Evolutionary conservation across 1,140 invertebrate genomes (phyloP).

Genomic region (Oedothorax gibbosus): DNA sequence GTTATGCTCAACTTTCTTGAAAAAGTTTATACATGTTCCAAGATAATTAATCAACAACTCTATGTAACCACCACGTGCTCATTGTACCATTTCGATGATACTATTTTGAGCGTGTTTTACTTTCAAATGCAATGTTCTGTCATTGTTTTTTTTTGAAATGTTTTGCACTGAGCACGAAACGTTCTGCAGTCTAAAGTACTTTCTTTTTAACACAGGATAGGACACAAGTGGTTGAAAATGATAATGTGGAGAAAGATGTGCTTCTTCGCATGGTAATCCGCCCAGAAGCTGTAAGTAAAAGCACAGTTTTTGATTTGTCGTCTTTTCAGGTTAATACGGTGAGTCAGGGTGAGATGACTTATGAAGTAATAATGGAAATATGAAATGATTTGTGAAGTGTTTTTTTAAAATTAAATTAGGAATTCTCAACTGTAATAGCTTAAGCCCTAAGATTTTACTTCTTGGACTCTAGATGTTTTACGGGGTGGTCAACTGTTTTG

Average conservation of each 20-base stretch:
- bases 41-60: background rate
- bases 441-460: too few relatives aligned
- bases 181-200: background rate
- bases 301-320: constrained; percentile 24
- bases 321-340: background rate
- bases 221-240: constrained; percentile 28
- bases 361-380: too few relatives aligned
- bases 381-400: too few relatives aligned
- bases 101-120: background rate
- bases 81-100: background rate
- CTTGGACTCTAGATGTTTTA: too few relatives aligned
- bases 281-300: constrained; percentile 54
- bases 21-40: background rate
- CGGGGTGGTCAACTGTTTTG: too few relatives aligned
- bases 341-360: too few relatives aligned
- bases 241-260: constrained; percentile 37
- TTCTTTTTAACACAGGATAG: constrained; percentile 21
- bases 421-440: too few relatives aligned
- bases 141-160: background rate
- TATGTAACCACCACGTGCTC: background rate
- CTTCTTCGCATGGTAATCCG: constrained; percentile 45
- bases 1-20: background rate
- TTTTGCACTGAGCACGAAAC: too few relatives aligned
- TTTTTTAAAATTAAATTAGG: too few relatives aligned
- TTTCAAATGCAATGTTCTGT: constrained; percentile 6